Conservation (phyloP, 2,113 vertebrate species). For the Dasypus novemcinctus region DNA sequence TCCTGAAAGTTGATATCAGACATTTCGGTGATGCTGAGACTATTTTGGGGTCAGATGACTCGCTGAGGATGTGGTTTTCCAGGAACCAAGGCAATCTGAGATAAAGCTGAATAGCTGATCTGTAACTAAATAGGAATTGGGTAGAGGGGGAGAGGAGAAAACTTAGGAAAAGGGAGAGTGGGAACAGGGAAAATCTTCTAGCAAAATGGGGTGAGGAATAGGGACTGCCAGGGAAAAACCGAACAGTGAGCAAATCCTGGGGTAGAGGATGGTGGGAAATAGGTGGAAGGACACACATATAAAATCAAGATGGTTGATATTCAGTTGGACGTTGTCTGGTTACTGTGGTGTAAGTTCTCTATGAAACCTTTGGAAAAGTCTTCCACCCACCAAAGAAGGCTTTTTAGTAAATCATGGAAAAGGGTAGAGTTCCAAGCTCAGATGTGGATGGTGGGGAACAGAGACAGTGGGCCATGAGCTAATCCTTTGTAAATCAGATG, state of each 20-base stretch:
- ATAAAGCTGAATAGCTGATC: not conserved
- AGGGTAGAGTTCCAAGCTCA: not conserved
- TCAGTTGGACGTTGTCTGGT: not conserved
- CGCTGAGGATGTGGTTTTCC: not conserved
- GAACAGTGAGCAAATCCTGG: not conserved
- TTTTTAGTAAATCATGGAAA: not conserved
- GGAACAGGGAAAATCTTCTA: not conserved
- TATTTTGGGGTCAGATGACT: not conserved
- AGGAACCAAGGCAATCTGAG: not conserved
- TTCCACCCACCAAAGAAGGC: not conserved
- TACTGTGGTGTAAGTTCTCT: not conserved
- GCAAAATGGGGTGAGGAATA: not conserved
- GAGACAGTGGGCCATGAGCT: not conserved
- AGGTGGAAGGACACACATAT: not conserved
- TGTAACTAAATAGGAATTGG: not conserved
- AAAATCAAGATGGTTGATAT: not conserved
- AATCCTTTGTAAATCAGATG: not conserved
- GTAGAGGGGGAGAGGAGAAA: not conserved
- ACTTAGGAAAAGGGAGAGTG: not conserved
- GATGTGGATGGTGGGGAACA: not conserved
- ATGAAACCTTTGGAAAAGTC: not conserved
- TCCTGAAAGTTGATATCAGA: not conserved
- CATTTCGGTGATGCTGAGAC: not conserved
- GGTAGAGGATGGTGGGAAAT: not conserved
- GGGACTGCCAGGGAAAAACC: fast-evolving